Evolutionary conservation across 1,140 invertebrate species (phyloP), one percentile per base, ranked within the genome.

Genomic region (Scaptodrosophila lebanonensis): DNA sequence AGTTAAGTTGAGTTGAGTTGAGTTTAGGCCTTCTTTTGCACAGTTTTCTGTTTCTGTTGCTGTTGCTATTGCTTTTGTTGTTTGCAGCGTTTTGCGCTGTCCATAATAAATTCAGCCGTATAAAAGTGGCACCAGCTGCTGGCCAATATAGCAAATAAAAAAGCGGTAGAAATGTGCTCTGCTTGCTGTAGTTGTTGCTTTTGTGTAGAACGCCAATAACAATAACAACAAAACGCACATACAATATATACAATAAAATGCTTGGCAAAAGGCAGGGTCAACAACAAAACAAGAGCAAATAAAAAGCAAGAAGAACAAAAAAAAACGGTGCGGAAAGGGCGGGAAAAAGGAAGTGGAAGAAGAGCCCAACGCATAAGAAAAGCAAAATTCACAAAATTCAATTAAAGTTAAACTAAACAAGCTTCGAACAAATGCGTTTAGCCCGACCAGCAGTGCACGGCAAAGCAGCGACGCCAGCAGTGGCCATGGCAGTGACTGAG

Each of bases 351-450:
- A 73, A 44, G 51, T 51, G 58, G 36, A 50, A 53, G 56, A 11
- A 33, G 32, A 8, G 12, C 12, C 3, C 22, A 25, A 25, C 22
- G 22, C 22, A 25, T 25, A 25, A 25, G 22, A 76, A 65, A 70
- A 79, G 69, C 66, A 63, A 82, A 79, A 82, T 82, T 82, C 75
- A 82, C 69, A 82, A 82, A 82, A 82, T 82, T 82, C 75, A 82
- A 82, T 82, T 82, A 82, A 82, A 82, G 75, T 82, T 82, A 82
- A 82, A 82, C 75, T 82, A 82, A 82, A 82, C 75, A 82, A 82
- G 75, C 75, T 82, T 82, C 58, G 75, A 82, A 82, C 75, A 82
- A 82, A 82, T 82, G 75, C 76, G 75, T 82, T 82, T 82, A 82
- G 75, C 62, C 60, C 47, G 42, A 49, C 22, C 56, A 42, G 13